Evolutionary conservation across 2,888 invertebrate genomes (phyloP), one percentile per base, ranked within the genome.

Genomic region (Papilio demoleus): DNA sequence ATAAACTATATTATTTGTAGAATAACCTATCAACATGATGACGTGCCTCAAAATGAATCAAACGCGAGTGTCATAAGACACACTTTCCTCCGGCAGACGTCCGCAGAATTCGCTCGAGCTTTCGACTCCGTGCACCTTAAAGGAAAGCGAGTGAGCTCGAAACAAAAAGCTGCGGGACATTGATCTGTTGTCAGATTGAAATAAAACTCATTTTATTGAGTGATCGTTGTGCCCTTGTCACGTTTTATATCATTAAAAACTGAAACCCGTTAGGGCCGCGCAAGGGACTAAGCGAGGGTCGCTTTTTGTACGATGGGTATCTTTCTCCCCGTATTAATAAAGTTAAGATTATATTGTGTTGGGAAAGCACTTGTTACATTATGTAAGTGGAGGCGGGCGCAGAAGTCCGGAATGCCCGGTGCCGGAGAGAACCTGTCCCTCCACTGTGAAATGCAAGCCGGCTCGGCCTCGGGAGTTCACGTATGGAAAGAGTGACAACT

Each of bases 141-240:
- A 82, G 85, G 86, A 87, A 88, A 83, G 79, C 74, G 71, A 73
- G 77, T 75, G 78, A 82, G 84, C 76, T 76, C 76, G 70, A 73
- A 77, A 81, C 74, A 84, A 86, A 85, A 83, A 83, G 82, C 70
- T 80, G 82, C 65, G 76, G 84, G 78, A 90, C 84, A 89, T 84
- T 90, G 89, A 86, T 88, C 90, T 87, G 88, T 89, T 84, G 82
- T 81, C 75, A 77, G 77, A 78, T 82, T 73, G 83, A 77, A 86
- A 90, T 91, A 91, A 90, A 91, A 89, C 78, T 83, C 83, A 90
- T 88, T 90, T 90, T 90, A 87, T 87, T 89, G 87, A 88, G 85
- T 86, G 87, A 89, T 88, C 83, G 79, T 75, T 82, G 77, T 81
- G 84, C 65, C 74, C 81, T 84, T 90, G 88, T 87, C 88, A 86